Evolutionary conservation across 2,888 invertebrate species (phyloP), one percentile per base, ranked within the genome.

Genomic region (Mythimna ferrago): DNA sequence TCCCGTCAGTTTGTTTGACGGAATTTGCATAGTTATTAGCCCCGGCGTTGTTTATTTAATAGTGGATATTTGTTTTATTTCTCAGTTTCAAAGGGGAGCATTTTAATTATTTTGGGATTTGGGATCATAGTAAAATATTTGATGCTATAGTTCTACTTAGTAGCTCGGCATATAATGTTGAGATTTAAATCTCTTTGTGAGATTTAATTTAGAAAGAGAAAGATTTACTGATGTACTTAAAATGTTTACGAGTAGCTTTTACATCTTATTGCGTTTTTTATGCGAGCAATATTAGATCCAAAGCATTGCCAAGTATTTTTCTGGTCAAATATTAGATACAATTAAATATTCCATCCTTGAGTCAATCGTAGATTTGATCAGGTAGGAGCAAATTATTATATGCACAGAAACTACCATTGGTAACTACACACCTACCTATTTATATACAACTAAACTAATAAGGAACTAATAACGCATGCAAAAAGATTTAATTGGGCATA

Each of bases 11-110:
- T 87, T 90, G 92, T 93, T 93, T 91, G 89, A 84, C 81, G 80
- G 87, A 91, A 94, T 95, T 94, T 93, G 92, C 93, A 94, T 94
- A 91, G 91, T 93, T 93, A 93, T 92, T 92, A 90, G 89, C 83
- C 81, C 73, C 70, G 80, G 83, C 85, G 83, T 83, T 92, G 89
- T 92, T 91, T 92, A 88, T 87, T 87, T 88, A 86, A 86, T 84
- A 81, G 81, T 89, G 87, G 38, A 71, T 89, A 89, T 90, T 90
- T 89, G 86, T 84, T 85, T 86, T 78, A 73, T 83, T 75, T 87
- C 82, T 86, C 86, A 60, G 61, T 77, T 69, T 66, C 71, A 82
- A 73, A 78, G 81, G 86, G 86, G 80, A 67, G 62, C 35, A 81
- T 83, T 84, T 87, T 83, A 82, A 85, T 85, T 73, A 83, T 77